A percentile compares a stretch with the other conserved stretches of the same genome.
These are phyloP conservation scores for Alcis repandata DNA, from an alignment of 2,888 invertebrate species.

Conservation along the genomic window DNA sequence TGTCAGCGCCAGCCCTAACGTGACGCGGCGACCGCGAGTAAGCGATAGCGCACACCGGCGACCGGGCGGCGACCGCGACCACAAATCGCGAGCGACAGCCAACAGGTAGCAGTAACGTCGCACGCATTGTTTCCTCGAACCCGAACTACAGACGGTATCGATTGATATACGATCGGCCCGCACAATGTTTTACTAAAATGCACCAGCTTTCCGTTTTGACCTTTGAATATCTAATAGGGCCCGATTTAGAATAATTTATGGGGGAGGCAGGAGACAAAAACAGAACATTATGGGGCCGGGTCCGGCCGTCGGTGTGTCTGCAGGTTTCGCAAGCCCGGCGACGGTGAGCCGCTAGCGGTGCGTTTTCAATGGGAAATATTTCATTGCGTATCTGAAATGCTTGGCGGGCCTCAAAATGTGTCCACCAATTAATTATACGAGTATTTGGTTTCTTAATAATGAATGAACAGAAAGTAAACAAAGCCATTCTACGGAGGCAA, in stretches of 20 bases:
- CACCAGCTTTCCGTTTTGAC: constrained; percentile 79
- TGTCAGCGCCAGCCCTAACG: constrained; percentile 50
- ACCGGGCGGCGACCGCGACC: constrained; percentile 58
- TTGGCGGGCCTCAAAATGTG: neutral
- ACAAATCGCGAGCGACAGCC: constrained; percentile 72
- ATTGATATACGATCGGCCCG: constrained; percentile 82
- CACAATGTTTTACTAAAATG: constrained; percentile 80
- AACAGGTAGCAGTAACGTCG: constrained; percentile 74
- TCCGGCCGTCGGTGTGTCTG: constrained; percentile 60
- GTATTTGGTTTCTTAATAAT: neutral
- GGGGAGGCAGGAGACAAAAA: constrained; percentile 78
- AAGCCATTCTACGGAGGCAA: too few relatives aligned
- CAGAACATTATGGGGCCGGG: constrained; percentile 78
- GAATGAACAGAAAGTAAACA: too few relatives aligned
- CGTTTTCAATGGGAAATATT: constrained; percentile 15
- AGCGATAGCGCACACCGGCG: constrained; percentile 54
- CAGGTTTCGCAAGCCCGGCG: constrained; percentile 43
- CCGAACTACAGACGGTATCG: constrained; percentile 74
- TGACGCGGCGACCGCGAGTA: constrained; percentile 50
- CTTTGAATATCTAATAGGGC: constrained; percentile 85
- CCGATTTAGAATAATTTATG: constrained; percentile 85
- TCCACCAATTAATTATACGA: neutral
- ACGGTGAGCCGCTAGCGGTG: constrained; percentile 13
- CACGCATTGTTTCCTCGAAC: constrained; percentile 81
- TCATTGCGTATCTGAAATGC: neutral